Percentiles rank a stretch among this genome's conserved stretches.
Evolutionary conservation across 2,797 vertebrate species (phyloP).

Genomic region (Poecile montanus): DNA sequence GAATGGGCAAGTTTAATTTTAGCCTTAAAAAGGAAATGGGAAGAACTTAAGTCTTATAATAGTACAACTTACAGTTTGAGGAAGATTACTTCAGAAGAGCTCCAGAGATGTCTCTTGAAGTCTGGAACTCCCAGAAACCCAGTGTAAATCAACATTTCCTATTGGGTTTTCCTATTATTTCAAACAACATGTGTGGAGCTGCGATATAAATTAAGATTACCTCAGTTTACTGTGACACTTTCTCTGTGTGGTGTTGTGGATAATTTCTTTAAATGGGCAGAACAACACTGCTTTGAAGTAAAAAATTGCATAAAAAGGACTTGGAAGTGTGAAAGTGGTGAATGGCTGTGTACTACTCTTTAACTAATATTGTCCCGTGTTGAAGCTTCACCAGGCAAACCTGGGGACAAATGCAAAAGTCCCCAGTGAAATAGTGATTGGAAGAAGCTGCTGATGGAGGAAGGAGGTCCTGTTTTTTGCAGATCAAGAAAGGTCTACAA

Average conservation of each 20-base stretch:
- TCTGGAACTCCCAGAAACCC: neutral
- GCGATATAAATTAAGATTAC: neutral
- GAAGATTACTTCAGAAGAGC: conserved; percentile 63
- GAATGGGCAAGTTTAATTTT: conserved; percentile 79
- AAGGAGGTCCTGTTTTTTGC: neutral
- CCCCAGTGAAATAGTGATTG: neutral
- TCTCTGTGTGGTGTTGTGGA: neutral
- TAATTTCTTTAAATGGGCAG: neutral
- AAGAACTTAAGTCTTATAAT: conserved; percentile 74
- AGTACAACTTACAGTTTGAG: conserved; percentile 67
- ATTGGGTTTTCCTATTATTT: neutral
- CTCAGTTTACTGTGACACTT: neutral
- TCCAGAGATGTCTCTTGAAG: conserved; percentile 34
- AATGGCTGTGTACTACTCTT: neutral
- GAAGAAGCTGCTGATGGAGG: neutral
- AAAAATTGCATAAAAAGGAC: neutral
- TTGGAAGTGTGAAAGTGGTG: neutral
- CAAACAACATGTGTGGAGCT: neutral
- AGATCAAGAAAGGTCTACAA: neutral
- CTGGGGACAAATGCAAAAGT: neutral
- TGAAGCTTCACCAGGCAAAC: neutral
- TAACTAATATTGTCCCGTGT: neutral
- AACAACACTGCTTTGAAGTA: neutral
- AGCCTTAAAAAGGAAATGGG: conserved; percentile 76
- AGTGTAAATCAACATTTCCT: neutral